phyloP scores from a whole-genome alignment of 2,113 vertebrate species.

The Sminthopsis crassicaudata region DNA sequence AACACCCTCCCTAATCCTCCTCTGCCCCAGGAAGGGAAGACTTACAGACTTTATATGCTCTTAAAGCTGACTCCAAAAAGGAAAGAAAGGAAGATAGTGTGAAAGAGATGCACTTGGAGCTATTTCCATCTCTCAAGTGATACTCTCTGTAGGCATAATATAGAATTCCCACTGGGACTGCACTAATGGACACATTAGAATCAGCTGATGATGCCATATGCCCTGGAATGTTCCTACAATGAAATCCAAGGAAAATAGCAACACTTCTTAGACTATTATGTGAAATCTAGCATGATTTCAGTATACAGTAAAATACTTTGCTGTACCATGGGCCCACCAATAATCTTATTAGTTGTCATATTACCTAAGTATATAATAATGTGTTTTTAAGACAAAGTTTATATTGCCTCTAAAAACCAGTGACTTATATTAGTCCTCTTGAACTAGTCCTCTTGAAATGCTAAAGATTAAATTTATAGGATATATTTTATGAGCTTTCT shows the following conservation, averaged over 20 bases:
- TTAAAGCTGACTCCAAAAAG: not conserved
- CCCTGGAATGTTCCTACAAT: constrained; percentile 66
- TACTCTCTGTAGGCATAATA: constrained; percentile 42
- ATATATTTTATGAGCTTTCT: constrained; percentile 33
- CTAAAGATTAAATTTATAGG: not conserved
- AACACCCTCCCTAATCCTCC: not conserved
- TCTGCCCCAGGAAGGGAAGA: constrained; percentile 10
- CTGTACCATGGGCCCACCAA: not conserved
- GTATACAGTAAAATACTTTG: constrained; percentile 18
- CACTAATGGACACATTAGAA: constrained; percentile 77
- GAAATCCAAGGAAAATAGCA: constrained; percentile 65
- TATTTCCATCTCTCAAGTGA: constrained; percentile 61
- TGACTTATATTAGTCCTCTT: constrained; percentile 26
- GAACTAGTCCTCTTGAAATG: not conserved
- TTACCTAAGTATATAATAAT: constrained; percentile 4
- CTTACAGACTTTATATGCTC: not conserved
- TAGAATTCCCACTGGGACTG: constrained; percentile 58
- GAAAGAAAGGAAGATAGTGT: not conserved
- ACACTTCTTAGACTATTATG: constrained; percentile 56
- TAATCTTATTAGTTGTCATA: not conserved
- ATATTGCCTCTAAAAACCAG: constrained; percentile 13
- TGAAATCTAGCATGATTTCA: constrained; percentile 39
- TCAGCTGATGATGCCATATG: constrained; percentile 70
- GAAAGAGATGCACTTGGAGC: constrained; percentile 6
- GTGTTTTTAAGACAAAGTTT: constrained; percentile 47